Evolutionary conservation across 2,888 invertebrate species (phyloP).

Genomic region (Erannis defoliaria): DNA sequence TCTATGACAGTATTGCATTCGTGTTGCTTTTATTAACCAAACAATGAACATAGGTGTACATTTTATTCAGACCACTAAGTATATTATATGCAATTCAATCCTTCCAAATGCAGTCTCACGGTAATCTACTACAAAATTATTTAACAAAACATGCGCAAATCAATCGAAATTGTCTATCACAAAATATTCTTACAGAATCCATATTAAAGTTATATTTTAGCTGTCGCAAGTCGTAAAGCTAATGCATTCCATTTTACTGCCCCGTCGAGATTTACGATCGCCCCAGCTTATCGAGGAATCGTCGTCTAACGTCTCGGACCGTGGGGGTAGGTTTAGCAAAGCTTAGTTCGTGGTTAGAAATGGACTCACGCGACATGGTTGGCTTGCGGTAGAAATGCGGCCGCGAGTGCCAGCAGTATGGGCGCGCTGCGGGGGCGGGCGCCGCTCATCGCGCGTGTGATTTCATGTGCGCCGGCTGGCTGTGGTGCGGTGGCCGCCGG

Average conservation of each 20-base stretch:
- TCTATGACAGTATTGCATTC: neutral
- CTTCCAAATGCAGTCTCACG: neutral
- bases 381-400: constrained; percentile 86
- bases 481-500: constrained; percentile 23
- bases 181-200: neutral
- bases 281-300: constrained; percentile 48
- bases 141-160: neutral
- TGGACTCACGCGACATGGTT: constrained; percentile 88
- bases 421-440: constrained; percentile 88
- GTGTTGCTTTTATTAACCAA: neutral
- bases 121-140: neutral
- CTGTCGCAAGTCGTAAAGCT: constrained; percentile 50
- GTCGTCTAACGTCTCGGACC: constrained; percentile 49
- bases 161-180: neutral
- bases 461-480: constrained; percentile 71
- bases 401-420: constrained; percentile 87
- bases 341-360: constrained; percentile 17
- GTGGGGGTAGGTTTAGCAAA: neutral
- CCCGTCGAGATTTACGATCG: constrained; percentile 57
- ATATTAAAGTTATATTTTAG: neutral
- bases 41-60: neutral
- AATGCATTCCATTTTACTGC: constrained; percentile 59
- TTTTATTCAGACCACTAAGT: too few species aligned
- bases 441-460: constrained; percentile 79
- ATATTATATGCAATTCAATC: too few species aligned